phyloP scores from a whole-genome alignment of 2,113 vertebrate genomes.

The Pleuronectes platessa region DNA sequence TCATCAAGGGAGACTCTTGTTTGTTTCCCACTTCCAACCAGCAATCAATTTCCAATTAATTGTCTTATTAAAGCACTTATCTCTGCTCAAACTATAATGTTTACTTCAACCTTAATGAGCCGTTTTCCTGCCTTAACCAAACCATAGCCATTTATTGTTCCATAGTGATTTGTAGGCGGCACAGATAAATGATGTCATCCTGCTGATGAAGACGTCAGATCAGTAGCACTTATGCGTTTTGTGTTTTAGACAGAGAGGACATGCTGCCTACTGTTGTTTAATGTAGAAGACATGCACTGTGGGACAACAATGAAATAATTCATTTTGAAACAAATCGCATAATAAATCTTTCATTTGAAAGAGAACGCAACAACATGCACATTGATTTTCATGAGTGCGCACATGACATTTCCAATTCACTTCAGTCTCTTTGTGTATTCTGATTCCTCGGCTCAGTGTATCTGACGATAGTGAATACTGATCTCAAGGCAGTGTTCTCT shows the following conservation, averaged over 20 bases:
- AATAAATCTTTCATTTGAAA: background rate
- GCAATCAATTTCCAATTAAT: too few species aligned
- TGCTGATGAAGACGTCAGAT: background rate
- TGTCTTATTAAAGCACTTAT: too few species aligned
- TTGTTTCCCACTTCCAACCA: too few species aligned
- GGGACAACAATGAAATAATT: background rate
- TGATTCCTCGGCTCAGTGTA: background rate
- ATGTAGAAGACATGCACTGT: background rate
- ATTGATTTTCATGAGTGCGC: background rate
- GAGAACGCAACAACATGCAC: background rate
- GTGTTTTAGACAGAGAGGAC: background rate
- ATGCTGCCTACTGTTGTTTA: background rate
- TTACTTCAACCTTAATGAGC: too few species aligned
- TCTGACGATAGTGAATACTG: background rate
- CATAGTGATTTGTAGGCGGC: background rate
- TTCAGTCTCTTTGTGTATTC: background rate
- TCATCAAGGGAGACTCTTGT: too few species aligned
- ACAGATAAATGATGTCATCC: background rate
- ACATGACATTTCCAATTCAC: background rate
- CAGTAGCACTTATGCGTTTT: background rate
- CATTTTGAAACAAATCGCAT: background rate
- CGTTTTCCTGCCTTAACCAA: too few species aligned
- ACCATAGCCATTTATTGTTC: background rate
- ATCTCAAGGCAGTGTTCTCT: background rate
- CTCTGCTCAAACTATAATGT: too few species aligned